Percentiles rank a stretch among this genome's conserved stretches.
These are phyloP conservation scores for Zalophus californianus DNA, from an alignment of 2,797 vertebrate species.

Conservation along the genomic window DNA sequence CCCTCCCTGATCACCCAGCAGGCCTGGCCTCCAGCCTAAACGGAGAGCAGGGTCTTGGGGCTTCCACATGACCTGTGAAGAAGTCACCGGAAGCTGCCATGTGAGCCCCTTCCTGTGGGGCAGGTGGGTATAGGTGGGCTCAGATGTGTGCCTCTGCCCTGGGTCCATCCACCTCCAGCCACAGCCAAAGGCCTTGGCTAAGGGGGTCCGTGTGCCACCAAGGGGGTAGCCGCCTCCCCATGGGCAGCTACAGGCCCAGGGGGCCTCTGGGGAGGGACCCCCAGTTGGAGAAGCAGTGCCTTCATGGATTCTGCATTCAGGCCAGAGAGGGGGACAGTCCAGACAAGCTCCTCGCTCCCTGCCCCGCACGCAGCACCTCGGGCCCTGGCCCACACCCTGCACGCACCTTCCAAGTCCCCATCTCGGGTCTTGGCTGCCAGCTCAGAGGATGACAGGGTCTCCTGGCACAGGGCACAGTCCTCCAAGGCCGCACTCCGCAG, in stretches of 20 bases:
- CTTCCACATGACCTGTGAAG: too few relatives aligned
- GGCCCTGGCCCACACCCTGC: neutral
- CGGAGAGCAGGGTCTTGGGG: neutral
- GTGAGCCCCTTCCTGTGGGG: neutral
- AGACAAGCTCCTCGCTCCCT: accelerated
- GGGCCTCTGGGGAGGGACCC: neutral
- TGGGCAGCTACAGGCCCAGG: neutral
- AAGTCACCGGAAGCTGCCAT: neutral
- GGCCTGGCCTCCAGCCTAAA: neutral
- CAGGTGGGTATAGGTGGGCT: neutral
- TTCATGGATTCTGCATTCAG: neutral
- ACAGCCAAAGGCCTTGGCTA: neutral
- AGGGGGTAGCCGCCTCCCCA: neutral
- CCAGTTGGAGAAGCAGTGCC: neutral
- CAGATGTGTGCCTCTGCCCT: neutral
- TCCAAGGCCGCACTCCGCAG: conserved; percentile 93
- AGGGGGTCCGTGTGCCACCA: neutral
- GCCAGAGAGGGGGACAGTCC: neutral
- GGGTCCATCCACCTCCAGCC: neutral
- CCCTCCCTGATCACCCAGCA: neutral
- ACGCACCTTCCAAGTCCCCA: conserved; percentile 96
- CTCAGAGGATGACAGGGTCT: conserved; percentile 95
- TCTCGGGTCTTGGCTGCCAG: conserved; percentile 95
- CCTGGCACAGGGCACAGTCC: conserved; percentile 98
- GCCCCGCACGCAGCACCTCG: neutral